Conservation (phyloP, 2,888 invertebrate species). For the Ectemnius lituratus region DNA sequence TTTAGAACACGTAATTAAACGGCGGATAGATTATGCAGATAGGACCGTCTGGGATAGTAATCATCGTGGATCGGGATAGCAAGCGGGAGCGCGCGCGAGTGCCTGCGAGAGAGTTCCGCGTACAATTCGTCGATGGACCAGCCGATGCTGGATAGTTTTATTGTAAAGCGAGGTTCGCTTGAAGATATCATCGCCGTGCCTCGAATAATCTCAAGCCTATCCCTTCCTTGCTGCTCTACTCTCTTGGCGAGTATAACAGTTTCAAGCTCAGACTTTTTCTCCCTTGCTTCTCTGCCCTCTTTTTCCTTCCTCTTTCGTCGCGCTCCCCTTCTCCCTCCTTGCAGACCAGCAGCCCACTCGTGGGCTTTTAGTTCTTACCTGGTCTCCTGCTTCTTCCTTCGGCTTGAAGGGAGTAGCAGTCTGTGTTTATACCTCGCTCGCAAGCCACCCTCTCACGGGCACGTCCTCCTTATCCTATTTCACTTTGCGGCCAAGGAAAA, state of each 20-base stretch:
- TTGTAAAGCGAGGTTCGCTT: constrained; percentile 59
- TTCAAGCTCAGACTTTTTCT: constrained; percentile 43
- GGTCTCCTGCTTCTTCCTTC: constrained; percentile 24
- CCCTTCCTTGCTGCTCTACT: constrained; percentile 25
- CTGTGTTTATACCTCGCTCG: constrained; percentile 58
- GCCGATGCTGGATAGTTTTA: constrained; percentile 64
- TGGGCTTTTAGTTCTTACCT: constrained; percentile 23
- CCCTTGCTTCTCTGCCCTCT: constrained; percentile 28
- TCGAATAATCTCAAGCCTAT: constrained; percentile 70
- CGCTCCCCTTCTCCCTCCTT: constrained; percentile 49
- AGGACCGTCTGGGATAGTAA: constrained; percentile 44
- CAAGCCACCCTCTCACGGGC: constrained; percentile 37
- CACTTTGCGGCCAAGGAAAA: constrained; percentile 46
- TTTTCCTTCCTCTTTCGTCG: constrained; percentile 49
- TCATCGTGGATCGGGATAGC: constrained; percentile 49
- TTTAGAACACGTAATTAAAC: background rate
- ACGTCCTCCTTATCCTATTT: constrained; percentile 45
- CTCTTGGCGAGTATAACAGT: constrained; percentile 48
- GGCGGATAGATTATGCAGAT: constrained; percentile 20
- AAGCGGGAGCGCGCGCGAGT: background rate
- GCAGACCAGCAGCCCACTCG: constrained; percentile 19
- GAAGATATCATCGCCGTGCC: constrained; percentile 68
- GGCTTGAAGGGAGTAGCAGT: constrained; percentile 13
- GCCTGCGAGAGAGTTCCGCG: background rate
- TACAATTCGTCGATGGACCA: constrained; percentile 53